A percentile compares a stretch with the other conserved stretches of the same genome.
phyloP scores from a whole-genome alignment of 2,113 vertebrate species.

The Stegostoma tigrinum region DNA sequence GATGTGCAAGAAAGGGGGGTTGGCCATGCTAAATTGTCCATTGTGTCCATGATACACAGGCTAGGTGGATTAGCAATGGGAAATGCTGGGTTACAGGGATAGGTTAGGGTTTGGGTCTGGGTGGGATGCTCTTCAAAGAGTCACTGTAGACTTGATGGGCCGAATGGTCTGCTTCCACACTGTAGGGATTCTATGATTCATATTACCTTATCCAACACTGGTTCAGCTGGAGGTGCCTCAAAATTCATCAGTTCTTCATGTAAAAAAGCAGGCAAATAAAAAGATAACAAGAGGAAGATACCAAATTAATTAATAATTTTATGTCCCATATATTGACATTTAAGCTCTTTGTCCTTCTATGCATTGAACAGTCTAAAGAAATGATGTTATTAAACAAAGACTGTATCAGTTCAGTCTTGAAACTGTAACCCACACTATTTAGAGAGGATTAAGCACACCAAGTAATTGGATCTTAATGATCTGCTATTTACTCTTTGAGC shows the following conservation, averaged over 20 bases:
- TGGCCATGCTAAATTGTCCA: too few species aligned
- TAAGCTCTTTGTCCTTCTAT: background rate
- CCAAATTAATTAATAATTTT: background rate
- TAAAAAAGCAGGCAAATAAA: background rate
- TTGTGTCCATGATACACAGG: too few species aligned
- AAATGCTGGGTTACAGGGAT: too few species aligned
- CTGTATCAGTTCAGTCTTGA: background rate
- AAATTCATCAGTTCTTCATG: background rate
- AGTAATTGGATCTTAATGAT: conserved; percentile 8
- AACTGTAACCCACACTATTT: background rate
- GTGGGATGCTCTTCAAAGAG: too few species aligned
- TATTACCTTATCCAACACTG: background rate
- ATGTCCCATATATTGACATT: background rate
- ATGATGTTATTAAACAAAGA: background rate
- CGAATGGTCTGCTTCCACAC: too few species aligned
- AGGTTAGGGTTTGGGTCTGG: too few species aligned
- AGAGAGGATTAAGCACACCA: background rate
- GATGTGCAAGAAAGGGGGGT: too few species aligned
- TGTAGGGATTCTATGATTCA: background rate
- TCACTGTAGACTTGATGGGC: too few species aligned
- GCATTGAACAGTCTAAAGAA: background rate
- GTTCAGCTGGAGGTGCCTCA: background rate
- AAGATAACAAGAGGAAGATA: background rate
- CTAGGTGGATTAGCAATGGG: too few species aligned
- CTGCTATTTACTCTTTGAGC: background rate